phyloP scores from a whole-genome alignment of 1,140 invertebrate species.

The Formica selysi region DNA sequence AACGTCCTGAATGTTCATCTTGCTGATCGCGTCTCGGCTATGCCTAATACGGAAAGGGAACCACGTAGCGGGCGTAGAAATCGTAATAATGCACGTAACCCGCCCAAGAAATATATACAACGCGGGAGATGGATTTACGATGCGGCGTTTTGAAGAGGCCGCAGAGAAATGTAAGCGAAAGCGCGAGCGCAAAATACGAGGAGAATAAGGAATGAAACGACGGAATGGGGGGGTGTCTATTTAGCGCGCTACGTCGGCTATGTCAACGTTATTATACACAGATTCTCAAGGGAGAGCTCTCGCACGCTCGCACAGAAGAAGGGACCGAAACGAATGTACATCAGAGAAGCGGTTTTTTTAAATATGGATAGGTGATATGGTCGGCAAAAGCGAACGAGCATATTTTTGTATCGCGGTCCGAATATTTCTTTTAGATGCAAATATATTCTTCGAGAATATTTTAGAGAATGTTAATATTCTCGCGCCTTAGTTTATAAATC shows the following conservation, averaged over 20 bases:
- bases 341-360: constrained; percentile 78
- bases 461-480: background rate
- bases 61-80: constrained; percentile 37
- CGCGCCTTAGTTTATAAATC: background rate
- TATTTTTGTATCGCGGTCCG: background rate
- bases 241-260: constrained; percentile 77
- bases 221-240: constrained; percentile 70
- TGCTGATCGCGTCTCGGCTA: constrained; percentile 2
- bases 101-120: constrained; percentile 36
- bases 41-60: constrained; percentile 10
- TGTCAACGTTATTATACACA: constrained; percentile 83
- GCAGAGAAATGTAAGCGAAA: constrained; percentile 54
- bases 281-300: constrained; percentile 78
- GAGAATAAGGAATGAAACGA: constrained; percentile 45
- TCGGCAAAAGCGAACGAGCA: constrained; percentile 16
- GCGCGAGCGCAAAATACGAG: constrained; percentile 63
- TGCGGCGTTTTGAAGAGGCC: constrained; percentile 51
- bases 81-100: constrained; percentile 73
- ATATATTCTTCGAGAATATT: background rate
- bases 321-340: constrained; percentile 70
- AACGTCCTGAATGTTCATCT: constrained; percentile 36
- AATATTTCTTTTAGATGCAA: background rate
- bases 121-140: constrained; percentile 68
- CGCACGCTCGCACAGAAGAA: constrained; percentile 47
- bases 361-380: constrained; percentile 75